A percentile compares a stretch with the other conserved stretches of the same genome.
These are phyloP conservation scores for Syngnathoides biaculeatus DNA, from an alignment of 2,113 vertebrate species.

Conservation along the genomic window DNA sequence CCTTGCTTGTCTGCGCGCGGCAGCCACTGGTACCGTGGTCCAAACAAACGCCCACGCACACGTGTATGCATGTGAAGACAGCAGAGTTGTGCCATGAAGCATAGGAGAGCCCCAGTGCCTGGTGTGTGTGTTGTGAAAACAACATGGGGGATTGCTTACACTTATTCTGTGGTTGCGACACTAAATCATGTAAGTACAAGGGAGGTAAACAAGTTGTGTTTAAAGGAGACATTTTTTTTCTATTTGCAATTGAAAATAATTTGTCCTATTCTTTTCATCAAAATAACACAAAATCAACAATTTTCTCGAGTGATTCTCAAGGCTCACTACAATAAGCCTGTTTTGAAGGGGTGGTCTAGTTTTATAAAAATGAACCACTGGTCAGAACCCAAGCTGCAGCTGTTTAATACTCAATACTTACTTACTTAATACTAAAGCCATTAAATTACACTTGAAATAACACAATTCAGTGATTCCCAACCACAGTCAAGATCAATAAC, in stretches of 20 bases:
- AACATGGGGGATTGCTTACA: background rate
- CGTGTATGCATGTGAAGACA: slow-evolving; percentile 10
- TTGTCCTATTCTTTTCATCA: background rate
- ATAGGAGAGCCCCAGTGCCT: background rate
- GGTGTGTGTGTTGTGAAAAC: slow-evolving; percentile 7
- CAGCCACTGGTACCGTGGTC: slow-evolving; percentile 20
- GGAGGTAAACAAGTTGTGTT: background rate
- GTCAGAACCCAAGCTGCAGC: too few relatives aligned
- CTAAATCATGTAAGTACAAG: background rate
- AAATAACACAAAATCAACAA: background rate
- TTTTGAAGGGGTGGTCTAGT: too few relatives aligned
- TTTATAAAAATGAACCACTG: too few relatives aligned
- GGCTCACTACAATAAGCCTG: too few relatives aligned
- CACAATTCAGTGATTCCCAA: too few relatives aligned
- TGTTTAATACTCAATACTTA: too few relatives aligned
- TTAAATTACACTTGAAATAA: too few relatives aligned
- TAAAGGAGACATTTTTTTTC: background rate
- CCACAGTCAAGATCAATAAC: too few relatives aligned
- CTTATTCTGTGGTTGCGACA: background rate
- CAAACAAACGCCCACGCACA: slow-evolving; percentile 22
- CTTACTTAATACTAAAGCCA: too few relatives aligned
- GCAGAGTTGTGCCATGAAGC: slow-evolving; percentile 24
- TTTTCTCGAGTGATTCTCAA: too few relatives aligned
- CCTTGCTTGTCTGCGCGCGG: slow-evolving; percentile 32
- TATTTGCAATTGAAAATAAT: background rate